Conservation (phyloP, 2,888 invertebrate genomes). For the Kryphioiulus occultus region DNA sequence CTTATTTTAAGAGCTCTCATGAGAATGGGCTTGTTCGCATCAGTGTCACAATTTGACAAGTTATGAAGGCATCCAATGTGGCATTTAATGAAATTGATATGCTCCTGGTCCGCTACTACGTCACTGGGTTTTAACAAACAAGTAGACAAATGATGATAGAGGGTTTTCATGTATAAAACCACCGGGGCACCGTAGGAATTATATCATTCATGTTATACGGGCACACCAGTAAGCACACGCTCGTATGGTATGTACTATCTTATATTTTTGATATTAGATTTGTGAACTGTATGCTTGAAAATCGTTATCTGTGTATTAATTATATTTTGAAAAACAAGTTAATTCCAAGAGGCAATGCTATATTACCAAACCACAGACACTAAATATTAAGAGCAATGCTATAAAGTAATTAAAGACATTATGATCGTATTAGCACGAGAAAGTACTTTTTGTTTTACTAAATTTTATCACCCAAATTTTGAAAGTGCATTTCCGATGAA, state of each 20-base stretch:
- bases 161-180: slow-evolving; percentile 17
- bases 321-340: background rate
- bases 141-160: background rate
- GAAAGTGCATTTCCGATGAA: no score
- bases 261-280: background rate
- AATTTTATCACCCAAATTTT: no score
- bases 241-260: background rate
- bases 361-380: background rate
- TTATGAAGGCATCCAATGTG: slow-evolving; percentile 23
- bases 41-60: slow-evolving; percentile 1
- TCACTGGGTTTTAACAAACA: slow-evolving; percentile 9
- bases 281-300: background rate
- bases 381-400: no score
- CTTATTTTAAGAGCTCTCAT: slow-evolving; percentile 2
- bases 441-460: no score
- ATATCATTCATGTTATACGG: background rate
- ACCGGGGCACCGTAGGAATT: background rate
- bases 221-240: background rate
- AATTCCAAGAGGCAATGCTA: background rate
- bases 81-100: slow-evolving; percentile 23
- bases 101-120: background rate
- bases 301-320: background rate
- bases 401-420: no score
- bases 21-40: slow-evolving; percentile 23
- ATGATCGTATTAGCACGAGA: no score